These are phyloP conservation scores for Scleropages formosus DNA, from an alignment of 2,797 vertebrate species.

Conservation along the genomic window DNA sequence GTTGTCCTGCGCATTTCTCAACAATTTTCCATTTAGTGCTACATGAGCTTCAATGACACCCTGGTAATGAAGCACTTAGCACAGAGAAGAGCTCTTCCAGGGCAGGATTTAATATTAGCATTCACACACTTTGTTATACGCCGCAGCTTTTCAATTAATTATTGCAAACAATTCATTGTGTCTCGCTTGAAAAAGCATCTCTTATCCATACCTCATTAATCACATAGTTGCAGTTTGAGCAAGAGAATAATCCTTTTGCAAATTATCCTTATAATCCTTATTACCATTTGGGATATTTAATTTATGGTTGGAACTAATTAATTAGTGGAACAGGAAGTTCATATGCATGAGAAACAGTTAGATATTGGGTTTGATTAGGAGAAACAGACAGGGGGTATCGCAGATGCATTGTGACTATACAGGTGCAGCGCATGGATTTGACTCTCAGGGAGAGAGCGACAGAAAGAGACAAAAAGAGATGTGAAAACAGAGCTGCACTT, in stretches of 20 bases:
- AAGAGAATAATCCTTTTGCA: slow-evolving; percentile 18
- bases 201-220: slow-evolving; percentile 8
- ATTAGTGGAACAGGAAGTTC: not conserved
- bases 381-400: not conserved
- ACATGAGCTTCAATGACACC: too few relatives aligned
- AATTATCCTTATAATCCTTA: slow-evolving; percentile 6
- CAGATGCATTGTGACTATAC: too few relatives aligned
- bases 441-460: too few relatives aligned
- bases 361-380: not conserved
- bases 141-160: not conserved
- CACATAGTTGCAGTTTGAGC: not conserved
- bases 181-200: too few relatives aligned
- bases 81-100: not conserved
- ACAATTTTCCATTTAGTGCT: too few relatives aligned
- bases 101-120: not conserved
- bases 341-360: not conserved
- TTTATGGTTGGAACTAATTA: not conserved
- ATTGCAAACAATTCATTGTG: not conserved
- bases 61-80: too few relatives aligned
- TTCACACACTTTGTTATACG: not conserved
- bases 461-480: too few relatives aligned
- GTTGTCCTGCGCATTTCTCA: not conserved
- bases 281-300: slow-evolving; percentile 5
- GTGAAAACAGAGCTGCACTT: too few relatives aligned
- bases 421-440: too few relatives aligned